Percentiles rank a stretch among this genome's conserved stretches.
Evolutionary conservation across 2,888 invertebrate genomes (phyloP).

Genomic region (Drosophila conformis): DNA sequence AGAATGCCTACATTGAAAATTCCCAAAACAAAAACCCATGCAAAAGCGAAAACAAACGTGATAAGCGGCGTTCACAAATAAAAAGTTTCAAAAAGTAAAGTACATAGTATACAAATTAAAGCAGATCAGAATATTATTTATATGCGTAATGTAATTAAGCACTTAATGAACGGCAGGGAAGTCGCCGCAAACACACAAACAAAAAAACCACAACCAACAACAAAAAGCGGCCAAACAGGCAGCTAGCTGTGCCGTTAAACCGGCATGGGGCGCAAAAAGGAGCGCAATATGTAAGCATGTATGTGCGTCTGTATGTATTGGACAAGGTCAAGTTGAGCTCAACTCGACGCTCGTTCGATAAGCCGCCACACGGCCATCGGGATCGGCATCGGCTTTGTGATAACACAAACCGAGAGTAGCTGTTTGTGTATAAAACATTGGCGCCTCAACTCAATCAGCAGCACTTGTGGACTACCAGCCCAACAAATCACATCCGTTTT

Average conservation of each 20-base stretch:
- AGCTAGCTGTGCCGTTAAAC: conserved; percentile 64
- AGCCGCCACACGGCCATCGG: conserved; percentile 52
- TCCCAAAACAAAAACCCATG: conserved; percentile 24
- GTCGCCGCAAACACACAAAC: conserved; percentile 34
- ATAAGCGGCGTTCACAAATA: conserved; percentile 43
- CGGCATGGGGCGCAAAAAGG: conserved; percentile 57
- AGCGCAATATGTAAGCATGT: conserved; percentile 24
- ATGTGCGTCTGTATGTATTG: conserved; percentile 33
- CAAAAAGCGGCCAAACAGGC: conserved; percentile 70
- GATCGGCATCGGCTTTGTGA: conserved; percentile 49
- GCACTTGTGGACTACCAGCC: conserved; percentile 56
- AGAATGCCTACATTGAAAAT: conserved; percentile 32
- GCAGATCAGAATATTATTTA: conserved; percentile 41
- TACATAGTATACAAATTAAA: conserved; percentile 40
- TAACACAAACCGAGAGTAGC: conserved; percentile 47
- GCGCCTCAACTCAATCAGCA: conserved; percentile 38
- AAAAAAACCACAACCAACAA: conserved; percentile 6
- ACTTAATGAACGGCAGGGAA: conserved; percentile 79
- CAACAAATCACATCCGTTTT: conserved; percentile 37
- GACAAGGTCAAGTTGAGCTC: conserved; percentile 65
- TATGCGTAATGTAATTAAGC: conserved; percentile 67
- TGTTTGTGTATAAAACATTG: conserved; percentile 69
- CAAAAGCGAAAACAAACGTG: conserved; percentile 58
- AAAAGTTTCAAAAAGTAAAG: background rate
- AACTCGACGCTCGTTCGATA: conserved; percentile 52